Evolutionary conservation across 2,113 vertebrate genomes (phyloP).

Genomic region (Mobula hypostoma): DNA sequence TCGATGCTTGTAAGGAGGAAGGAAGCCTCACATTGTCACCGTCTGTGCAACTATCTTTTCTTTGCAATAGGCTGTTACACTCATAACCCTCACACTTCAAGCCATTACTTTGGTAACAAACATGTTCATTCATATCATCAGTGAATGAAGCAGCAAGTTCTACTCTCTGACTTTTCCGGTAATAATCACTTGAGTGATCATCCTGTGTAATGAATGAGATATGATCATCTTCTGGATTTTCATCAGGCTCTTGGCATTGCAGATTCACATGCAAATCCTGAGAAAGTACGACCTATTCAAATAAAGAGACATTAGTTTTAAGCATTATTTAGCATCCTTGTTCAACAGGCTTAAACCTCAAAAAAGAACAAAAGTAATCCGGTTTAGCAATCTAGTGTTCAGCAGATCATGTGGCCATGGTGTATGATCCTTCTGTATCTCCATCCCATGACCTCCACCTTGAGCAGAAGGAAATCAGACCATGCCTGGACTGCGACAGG

Average conservation of each 20-base stretch:
- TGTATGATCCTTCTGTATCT: not conserved
- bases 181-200: not conserved
- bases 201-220: not conserved
- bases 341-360: too few relatives aligned
- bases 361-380: not conserved
- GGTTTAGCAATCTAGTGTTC: not conserved
- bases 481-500: not conserved
- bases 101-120: not conserved
- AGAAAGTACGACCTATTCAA: not conserved
- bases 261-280: not conserved
- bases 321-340: not conserved
- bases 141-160: not conserved
- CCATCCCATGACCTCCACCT: not conserved
- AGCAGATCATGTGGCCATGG: not conserved
- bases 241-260: not conserved
- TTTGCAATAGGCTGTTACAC: not conserved
- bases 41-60: not conserved
- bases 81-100: not conserved
- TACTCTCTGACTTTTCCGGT: not conserved
- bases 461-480: too few relatives aligned
- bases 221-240: slow-evolving; percentile 2
- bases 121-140: not conserved
- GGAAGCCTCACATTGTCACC: not conserved
- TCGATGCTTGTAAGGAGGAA: not conserved
- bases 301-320: slow-evolving; percentile 2